Conservation (phyloP, 2,888 invertebrate genomes). For the Yponomeuta evonymella region DNA sequence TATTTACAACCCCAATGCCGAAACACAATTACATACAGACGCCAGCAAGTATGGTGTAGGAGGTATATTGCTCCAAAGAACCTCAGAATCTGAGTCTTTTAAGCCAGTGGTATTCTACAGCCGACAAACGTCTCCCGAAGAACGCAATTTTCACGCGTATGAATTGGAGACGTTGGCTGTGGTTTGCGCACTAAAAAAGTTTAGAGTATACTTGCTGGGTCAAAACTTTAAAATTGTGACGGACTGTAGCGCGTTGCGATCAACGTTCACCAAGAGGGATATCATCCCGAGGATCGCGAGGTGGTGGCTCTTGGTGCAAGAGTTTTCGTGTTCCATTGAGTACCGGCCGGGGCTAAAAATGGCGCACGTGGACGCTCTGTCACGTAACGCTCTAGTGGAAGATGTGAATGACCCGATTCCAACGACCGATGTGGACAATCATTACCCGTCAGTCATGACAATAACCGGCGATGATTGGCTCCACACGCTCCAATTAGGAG, state of each 20-base stretch:
- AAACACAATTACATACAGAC: no score
- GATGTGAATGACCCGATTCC: not conserved
- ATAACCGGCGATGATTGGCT: constrained; percentile 23
- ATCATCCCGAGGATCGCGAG: constrained; percentile 22
- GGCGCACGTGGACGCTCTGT: constrained; percentile 19
- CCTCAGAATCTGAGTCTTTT: no score
- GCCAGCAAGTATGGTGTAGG: no score
- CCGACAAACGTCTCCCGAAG: constrained; percentile 6
- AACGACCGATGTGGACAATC: no score
- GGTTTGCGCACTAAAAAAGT: constrained; percentile 21
- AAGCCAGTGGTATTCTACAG: constrained; percentile 4
- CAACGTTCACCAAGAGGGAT: constrained; percentile 24
- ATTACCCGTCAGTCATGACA: constrained; percentile 20
- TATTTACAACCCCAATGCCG: no score
- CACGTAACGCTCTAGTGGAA: constrained; percentile 12
- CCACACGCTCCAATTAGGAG: constrained; percentile 23
- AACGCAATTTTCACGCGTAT: constrained; percentile 6
- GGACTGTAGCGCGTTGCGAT: constrained; percentile 25
- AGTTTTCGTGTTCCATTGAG: constrained; percentile 13
- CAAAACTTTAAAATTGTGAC: constrained; percentile 24
- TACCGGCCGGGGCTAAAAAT: constrained; percentile 18
- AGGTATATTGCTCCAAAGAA: no score
- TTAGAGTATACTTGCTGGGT: constrained; percentile 25
- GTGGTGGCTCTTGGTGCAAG: constrained; percentile 15
- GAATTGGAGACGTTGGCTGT: constrained; percentile 15